A percentile compares a stretch with the other conserved stretches of the same genome.
Conservation (phyloP, 1,140 invertebrate genomes). For the Drosophila ercepeae region DNA sequence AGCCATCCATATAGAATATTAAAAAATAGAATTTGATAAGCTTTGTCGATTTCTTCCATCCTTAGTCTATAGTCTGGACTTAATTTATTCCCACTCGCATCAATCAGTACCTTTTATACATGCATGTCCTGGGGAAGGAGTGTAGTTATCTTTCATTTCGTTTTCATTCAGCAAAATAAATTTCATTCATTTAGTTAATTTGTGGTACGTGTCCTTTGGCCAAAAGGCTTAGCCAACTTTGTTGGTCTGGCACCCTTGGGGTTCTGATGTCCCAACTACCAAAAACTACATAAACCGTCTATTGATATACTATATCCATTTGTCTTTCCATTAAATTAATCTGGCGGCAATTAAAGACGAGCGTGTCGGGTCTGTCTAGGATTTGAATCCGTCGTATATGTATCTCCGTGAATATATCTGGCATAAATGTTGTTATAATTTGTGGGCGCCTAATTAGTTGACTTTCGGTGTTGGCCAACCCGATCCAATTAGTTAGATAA, state of each 20-base stretch:
- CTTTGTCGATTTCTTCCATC: neutral
- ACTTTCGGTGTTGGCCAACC: constrained; percentile 26
- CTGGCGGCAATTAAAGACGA: constrained; percentile 50
- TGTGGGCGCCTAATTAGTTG: constrained; percentile 58
- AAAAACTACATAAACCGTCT: constrained; percentile 23
- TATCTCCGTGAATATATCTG: constrained; percentile 12
- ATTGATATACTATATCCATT: constrained; percentile 59
- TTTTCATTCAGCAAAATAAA: constrained; percentile 42
- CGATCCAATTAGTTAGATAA: constrained; percentile 68
- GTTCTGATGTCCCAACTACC: constrained; percentile 16
- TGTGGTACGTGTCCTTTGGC: constrained; percentile 43
- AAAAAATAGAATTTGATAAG: no score
- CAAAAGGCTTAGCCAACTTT: constrained; percentile 27
- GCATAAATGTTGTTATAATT: constrained; percentile 59
- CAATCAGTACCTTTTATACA: constrained; percentile 7
- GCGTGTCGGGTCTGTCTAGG: constrained; percentile 18
- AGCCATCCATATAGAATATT: no score
- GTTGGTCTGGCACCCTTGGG: neutral
- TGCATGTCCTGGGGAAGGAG: neutral
- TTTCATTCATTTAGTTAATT: constrained; percentile 68
- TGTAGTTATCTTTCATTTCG: constrained; percentile 36
- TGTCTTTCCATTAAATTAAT: constrained; percentile 64
- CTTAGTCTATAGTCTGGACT: neutral
- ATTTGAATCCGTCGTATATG: constrained; percentile 14
- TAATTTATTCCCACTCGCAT: constrained; percentile 1